These are phyloP conservation scores for Eristalinus sepulchralis DNA, from an alignment of 2,888 invertebrate genomes.

Conservation along the genomic window DNA sequence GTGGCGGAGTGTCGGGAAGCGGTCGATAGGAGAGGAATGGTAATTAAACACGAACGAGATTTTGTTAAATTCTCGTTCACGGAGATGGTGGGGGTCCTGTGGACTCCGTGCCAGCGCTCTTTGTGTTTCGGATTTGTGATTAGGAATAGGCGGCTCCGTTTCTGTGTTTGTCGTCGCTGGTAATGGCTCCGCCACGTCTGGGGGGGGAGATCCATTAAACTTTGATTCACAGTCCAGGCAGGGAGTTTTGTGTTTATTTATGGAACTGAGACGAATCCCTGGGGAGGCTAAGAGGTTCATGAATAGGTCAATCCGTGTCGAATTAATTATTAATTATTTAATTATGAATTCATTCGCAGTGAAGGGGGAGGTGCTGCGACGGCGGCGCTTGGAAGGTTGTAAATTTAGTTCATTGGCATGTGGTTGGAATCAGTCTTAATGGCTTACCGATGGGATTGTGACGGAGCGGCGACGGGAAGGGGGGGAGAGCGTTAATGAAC, in stretches of 20 bases:
- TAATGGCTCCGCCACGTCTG: neutral
- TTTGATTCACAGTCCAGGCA: slow-evolving; percentile 24
- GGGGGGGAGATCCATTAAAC: slow-evolving; percentile 29
- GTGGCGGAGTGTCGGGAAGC: neutral
- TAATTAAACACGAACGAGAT: slow-evolving; percentile 59
- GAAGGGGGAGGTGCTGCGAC: neutral
- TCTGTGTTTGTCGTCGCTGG: neutral
- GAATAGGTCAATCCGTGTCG: slow-evolving; percentile 53
- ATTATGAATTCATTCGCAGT: slow-evolving; percentile 31
- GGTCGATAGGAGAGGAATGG: slow-evolving; percentile 30
- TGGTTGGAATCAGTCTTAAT: neutral
- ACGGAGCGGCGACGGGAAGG: neutral
- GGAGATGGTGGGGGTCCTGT: neutral
- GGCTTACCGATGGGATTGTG: neutral
- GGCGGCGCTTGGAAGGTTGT: neutral
- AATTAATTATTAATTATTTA: slow-evolving; percentile 53
- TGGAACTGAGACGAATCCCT: slow-evolving; percentile 37
- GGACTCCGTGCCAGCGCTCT: neutral
- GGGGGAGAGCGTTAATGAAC: neutral
- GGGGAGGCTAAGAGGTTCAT: slow-evolving; percentile 1
- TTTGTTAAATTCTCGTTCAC: slow-evolving; percentile 37
- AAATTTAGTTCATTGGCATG: neutral
- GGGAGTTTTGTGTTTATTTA: slow-evolving; percentile 34
- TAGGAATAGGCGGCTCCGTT: slow-evolving; percentile 9
- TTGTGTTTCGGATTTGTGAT: slow-evolving; percentile 26